A percentile compares a stretch with the other conserved stretches of the same genome.
Conservation (phyloP, 2,797 vertebrate genomes). For the Lemur catta region DNA sequence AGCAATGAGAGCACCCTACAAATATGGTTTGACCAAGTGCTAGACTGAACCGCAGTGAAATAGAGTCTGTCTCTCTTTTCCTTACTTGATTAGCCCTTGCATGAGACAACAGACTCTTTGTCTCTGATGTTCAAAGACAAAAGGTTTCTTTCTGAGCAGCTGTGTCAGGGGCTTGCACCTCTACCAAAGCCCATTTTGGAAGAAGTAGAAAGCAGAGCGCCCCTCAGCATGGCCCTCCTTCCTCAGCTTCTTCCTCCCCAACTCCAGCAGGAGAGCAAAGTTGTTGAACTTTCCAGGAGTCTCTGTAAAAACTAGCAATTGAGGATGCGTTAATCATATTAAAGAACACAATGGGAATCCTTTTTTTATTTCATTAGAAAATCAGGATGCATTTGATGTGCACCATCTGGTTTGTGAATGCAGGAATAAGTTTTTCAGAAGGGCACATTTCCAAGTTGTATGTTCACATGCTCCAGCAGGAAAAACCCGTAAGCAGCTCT, state of each 20-base stretch:
- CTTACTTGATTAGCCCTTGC: slow-evolving; percentile 90
- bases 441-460: slow-evolving; percentile 67
- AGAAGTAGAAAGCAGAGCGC: slow-evolving; percentile 64
- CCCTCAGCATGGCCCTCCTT: background rate
- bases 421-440: slow-evolving; percentile 59
- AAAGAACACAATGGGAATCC: slow-evolving; percentile 80
- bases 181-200: slow-evolving; percentile 66
- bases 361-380: slow-evolving; percentile 81
- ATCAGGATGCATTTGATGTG: slow-evolving; percentile 70
- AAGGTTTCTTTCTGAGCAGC: slow-evolving; percentile 76
- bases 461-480: slow-evolving; percentile 54
- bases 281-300: slow-evolving; percentile 81
- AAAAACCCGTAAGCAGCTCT: slow-evolving; percentile 57
- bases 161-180: slow-evolving; percentile 59
- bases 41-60: slow-evolving; percentile 76
- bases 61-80: slow-evolving; percentile 85
- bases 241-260: slow-evolving; percentile 57
- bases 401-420: slow-evolving; percentile 84
- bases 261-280: slow-evolving; percentile 69
- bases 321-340: slow-evolving; percentile 83
- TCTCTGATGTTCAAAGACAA: slow-evolving; percentile 86
- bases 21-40: slow-evolving; percentile 69
- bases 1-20: slow-evolving; percentile 49
- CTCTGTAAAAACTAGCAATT: slow-evolving; percentile 79
- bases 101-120: slow-evolving; percentile 85